Conservation (phyloP, 92 coral and sea anemone genomes). For the Palythoa heliodiscus region DNA sequence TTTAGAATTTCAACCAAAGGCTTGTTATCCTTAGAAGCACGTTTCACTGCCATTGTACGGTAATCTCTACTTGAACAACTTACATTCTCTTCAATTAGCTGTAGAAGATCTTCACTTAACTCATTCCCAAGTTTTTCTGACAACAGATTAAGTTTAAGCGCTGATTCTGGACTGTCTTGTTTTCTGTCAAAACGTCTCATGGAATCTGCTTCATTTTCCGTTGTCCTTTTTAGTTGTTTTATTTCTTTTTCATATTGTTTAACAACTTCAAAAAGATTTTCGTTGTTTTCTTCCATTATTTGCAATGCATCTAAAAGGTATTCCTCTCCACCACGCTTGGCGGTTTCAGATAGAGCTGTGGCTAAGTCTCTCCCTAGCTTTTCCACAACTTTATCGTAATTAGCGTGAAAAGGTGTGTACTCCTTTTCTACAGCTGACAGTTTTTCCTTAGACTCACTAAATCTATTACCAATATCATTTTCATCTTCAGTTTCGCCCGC, state of each 20-base stretch:
- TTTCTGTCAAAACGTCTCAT: neutral
- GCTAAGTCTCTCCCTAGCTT: slow-evolving; percentile 56
- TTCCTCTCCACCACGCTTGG: neutral
- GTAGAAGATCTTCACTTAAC: slow-evolving; percentile 6
- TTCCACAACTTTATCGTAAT: slow-evolving; percentile 28
- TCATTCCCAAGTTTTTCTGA: slow-evolving; percentile 6
- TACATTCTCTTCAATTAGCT: neutral
- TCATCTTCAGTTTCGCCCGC: slow-evolving; percentile 46
- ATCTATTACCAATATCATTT: slow-evolving; percentile 47
- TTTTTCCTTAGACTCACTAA: slow-evolving; percentile 67
- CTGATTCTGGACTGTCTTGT: neutral
- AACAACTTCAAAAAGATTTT: slow-evolving; percentile 52
- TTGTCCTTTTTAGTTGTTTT: neutral
- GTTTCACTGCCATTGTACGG: slow-evolving; percentile 9
- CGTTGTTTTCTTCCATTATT: neutral
- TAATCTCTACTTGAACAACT: neutral
- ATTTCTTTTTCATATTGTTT: slow-evolving; percentile 62
- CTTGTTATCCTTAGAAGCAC: slow-evolving; percentile 28
- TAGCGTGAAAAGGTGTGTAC: slow-evolving; percentile 19
- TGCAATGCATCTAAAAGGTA: neutral
- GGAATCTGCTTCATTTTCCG: neutral
- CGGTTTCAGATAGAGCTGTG: slow-evolving; percentile 25
- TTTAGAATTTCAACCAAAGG: slow-evolving; percentile 37
- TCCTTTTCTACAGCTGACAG: slow-evolving; percentile 29
- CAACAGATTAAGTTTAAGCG: neutral